phyloP scores from a whole-genome alignment of 1,140 invertebrate species.

The Papilio polytes region DNA sequence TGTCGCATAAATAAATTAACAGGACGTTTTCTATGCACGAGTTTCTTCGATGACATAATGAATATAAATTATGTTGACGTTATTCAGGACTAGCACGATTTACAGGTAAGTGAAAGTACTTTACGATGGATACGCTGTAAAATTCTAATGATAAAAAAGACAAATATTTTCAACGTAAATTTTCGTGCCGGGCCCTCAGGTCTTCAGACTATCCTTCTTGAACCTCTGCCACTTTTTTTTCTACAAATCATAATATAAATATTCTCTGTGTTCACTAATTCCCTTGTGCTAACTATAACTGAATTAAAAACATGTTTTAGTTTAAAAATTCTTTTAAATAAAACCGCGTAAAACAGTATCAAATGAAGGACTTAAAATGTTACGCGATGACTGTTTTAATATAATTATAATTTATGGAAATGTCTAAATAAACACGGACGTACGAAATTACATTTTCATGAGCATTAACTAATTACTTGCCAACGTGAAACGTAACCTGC shows the following conservation, averaged over 20 bases:
- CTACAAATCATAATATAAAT: too few relatives aligned
- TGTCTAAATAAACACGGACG: conserved; percentile 28
- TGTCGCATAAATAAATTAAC: neutral
- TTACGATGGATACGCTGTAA: too few relatives aligned
- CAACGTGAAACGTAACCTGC: conserved; percentile 47
- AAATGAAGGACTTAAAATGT: conserved; percentile 4
- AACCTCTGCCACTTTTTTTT: too few relatives aligned
- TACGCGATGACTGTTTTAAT: conserved; percentile 32
- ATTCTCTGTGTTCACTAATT: too few relatives aligned
- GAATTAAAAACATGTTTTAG: neutral
- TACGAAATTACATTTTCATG: conserved; percentile 39
- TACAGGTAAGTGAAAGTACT: too few relatives aligned
- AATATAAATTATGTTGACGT: neutral
- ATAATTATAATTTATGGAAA: conserved; percentile 39
- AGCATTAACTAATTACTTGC: conserved; percentile 54
- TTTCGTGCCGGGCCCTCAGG: too few relatives aligned
- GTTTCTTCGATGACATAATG: neutral
- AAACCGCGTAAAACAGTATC: neutral
- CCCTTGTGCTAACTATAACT: neutral
- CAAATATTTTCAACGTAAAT: too few relatives aligned
- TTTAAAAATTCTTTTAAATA: neutral
- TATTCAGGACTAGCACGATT: too few relatives aligned
- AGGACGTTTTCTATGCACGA: conserved; percentile 22
- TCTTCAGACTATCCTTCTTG: too few relatives aligned
- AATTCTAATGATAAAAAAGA: too few relatives aligned